Evolutionary conservation across 2,888 invertebrate genomes (phyloP), one percentile per base, ranked within the genome.

Genomic region (Ceriagrion tenellum): DNA sequence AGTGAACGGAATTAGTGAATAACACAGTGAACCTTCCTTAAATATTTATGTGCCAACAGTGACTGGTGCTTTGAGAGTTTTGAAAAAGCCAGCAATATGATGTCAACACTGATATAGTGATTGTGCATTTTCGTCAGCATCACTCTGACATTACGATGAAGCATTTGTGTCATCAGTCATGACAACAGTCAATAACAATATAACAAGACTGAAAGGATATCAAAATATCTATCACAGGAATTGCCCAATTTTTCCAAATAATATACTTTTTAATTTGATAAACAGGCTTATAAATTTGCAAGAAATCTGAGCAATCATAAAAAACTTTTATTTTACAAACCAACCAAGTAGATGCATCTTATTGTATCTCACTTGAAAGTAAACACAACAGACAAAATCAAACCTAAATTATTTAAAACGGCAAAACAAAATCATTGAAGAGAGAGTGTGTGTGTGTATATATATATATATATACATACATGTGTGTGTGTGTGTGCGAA

Each of bases 11-110:
- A 81, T 16, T 26, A 69, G 35, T 81, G 81, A 81, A 81, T 30
- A 35, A 81, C 30, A 81, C 81, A 81, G 81, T 81, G 81, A 81
- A 81, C 81, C 81, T 81, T 16, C 81, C 35, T 13, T 69, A 69
- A 26, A n/a, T 69, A 69, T 13, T 35, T 35, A 13, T 81, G 81
- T 91, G 90, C 59, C 55, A 35, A 59, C 35, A 91, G 90, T 91
- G 90, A 91, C 59, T 35, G 30, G 90, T 91, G 90, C 90, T 35
- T 91, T 59, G 18, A 30, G 59, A 59, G 26, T 47, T 59, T 90
- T 59, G 35, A 91, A 91, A 35, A 91, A 91, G 90, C 90, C 90
- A 91, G 90, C 59, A 91, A 23, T 91, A 91, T 23, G 55, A 59
- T 59, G 13, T 81, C 81, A 59, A 59, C 56, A 91, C 16, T 90